Conservation (phyloP, 2,797 vertebrate genomes). For the Eleutherodactylus coqui region DNA sequence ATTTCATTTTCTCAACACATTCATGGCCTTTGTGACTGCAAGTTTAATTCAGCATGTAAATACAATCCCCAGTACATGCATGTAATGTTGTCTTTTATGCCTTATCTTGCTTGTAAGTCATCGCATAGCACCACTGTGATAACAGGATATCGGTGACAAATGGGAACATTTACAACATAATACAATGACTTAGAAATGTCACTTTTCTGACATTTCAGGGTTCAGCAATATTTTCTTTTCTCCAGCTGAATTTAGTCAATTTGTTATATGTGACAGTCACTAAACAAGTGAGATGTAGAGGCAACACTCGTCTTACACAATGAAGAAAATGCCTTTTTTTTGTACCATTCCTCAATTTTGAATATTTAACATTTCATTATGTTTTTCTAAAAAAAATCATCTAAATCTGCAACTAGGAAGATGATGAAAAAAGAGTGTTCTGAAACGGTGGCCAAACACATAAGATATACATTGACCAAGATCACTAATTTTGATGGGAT, state of each 20-base stretch:
- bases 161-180: conserved; percentile 43
- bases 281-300: neutral
- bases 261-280: conserved; percentile 34
- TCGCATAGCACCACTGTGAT: neutral
- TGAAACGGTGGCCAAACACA: neutral
- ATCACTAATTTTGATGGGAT: neutral
- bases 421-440: neutral
- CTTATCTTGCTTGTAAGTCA: conserved; percentile 29
- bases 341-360: neutral
- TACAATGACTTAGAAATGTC: conserved; percentile 31
- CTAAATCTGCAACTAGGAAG: neutral
- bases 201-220: conserved; percentile 42
- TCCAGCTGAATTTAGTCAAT: conserved; percentile 4
- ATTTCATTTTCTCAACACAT: neutral
- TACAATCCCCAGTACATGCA: neutral
- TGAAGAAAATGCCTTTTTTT: neutral
- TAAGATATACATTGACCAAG: neutral
- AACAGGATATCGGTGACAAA: conserved; percentile 39
- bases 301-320: too few species aligned
- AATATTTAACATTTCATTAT: neutral
- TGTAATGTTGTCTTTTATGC: conserved; percentile 15
- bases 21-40: neutral
- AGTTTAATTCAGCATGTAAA: conserved; percentile 34
- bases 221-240: conserved; percentile 33
- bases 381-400: neutral